phyloP scores from a whole-genome alignment of 2,113 vertebrate species.

The Paedocypris sp. region DNA sequence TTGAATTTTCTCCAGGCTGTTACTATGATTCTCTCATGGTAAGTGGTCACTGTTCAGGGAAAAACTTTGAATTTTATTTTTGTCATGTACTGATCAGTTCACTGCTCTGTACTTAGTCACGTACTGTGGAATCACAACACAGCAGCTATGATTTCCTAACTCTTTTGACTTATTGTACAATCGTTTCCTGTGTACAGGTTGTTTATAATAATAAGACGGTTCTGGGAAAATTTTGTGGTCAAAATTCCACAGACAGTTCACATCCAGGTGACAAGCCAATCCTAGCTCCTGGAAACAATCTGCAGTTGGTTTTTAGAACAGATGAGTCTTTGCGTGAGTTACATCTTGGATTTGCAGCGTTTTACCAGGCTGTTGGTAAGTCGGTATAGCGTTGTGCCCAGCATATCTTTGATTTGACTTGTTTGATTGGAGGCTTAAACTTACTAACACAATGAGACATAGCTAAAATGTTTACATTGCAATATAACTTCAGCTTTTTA shows the following conservation, averaged over 20 bases:
- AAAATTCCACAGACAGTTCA: constrained; percentile 57
- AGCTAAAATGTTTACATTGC: too few species aligned
- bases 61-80: too few species aligned
- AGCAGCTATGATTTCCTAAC: too few species aligned
- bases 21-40: constrained; percentile 83
- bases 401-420: background rate
- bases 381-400: background rate
- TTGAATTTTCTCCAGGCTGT: constrained; percentile 75
- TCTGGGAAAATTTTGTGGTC: constrained; percentile 77
- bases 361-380: constrained; percentile 76
- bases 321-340: constrained; percentile 75
- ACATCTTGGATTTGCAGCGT: constrained; percentile 70
- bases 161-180: background rate
- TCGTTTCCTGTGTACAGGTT: constrained; percentile 52
- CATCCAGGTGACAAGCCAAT: constrained; percentile 64
- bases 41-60: too few species aligned
- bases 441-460: too few species aligned
- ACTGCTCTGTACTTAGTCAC: too few species aligned
- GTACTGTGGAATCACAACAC: too few species aligned
- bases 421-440: too few species aligned
- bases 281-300: constrained; percentile 66
- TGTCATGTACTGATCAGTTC: too few species aligned
- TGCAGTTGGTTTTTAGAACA: constrained; percentile 67
- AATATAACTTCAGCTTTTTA: too few species aligned
- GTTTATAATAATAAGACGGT: constrained; percentile 62